A percentile compares a stretch with the other conserved stretches of the same genome.
phyloP scores from a whole-genome alignment of 2,797 vertebrate species.

The Hyperoplus lanceolatus region DNA sequence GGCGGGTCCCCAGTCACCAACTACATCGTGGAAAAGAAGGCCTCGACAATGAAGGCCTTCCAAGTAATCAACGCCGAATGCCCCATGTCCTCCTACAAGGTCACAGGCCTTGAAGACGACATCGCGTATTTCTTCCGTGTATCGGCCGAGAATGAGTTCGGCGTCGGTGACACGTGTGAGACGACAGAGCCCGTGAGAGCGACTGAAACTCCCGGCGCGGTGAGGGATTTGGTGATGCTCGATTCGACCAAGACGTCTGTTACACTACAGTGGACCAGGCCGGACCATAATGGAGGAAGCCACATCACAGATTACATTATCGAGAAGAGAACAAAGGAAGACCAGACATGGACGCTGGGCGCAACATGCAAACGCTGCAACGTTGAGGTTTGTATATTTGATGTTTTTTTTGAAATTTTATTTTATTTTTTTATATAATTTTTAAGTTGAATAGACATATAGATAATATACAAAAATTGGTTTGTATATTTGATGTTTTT shows the following conservation, averaged over 20 bases:
- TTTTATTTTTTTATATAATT: no score
- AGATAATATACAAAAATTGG: no score
- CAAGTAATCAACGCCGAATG: conserved; percentile 91
- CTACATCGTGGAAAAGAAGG: conserved; percentile 96
- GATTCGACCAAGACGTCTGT: conserved; percentile 96
- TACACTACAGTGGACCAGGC: conserved; percentile 92
- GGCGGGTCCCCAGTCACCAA: conserved; percentile 95
- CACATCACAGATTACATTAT: conserved; percentile 94
- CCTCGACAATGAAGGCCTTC: conserved; percentile 95
- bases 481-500: no score
- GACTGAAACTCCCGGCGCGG: conserved; percentile 92
- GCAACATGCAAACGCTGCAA: conserved; percentile 91
- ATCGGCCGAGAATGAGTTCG: conserved; percentile 96
- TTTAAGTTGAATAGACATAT: no score
- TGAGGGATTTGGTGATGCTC: conserved; percentile 91
- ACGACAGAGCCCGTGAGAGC: conserved; percentile 93
- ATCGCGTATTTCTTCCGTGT: conserved; percentile 95
- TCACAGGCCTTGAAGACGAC: conserved; percentile 92
- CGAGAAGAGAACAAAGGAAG: conserved; percentile 90
- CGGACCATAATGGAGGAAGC: conserved; percentile 96
- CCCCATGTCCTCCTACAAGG: conserved; percentile 90
- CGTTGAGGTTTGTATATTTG: conserved; percentile 79
- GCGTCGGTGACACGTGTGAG: conserved; percentile 94
- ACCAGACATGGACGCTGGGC: conserved; percentile 89
- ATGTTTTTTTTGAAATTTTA: no score